Conservation (phyloP, 2,797 vertebrate species). For the Calcarius lapponicus region DNA sequence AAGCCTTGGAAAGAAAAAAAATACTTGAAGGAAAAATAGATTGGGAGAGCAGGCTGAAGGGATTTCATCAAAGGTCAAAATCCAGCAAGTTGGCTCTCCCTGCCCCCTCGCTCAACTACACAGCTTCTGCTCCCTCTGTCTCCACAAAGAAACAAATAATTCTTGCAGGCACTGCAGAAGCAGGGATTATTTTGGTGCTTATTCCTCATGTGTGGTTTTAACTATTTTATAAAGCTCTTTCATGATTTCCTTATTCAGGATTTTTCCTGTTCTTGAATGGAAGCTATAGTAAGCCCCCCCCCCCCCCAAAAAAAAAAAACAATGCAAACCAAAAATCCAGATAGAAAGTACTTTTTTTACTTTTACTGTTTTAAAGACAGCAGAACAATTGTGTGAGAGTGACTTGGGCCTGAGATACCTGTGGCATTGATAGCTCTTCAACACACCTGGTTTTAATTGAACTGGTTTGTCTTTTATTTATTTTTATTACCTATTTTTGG, state of each 20-base stretch:
- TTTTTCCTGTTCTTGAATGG: not conserved
- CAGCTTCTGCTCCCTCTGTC: not conserved
- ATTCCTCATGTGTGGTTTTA: not conserved
- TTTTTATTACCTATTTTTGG: conserved; percentile 18
- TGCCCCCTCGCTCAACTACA: accelerated
- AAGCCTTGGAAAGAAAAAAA: conserved; percentile 36
- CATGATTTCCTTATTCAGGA: not conserved
- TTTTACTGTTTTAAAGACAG: not conserved
- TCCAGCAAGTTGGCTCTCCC: not conserved
- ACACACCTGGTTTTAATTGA: not conserved
- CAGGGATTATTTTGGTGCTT: not conserved
- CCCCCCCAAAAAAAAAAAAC: not conserved
- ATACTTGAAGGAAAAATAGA: conserved; percentile 2
- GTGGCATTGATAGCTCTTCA: conserved; percentile 9
- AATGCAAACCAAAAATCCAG: not conserved
- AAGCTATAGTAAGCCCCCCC: not conserved
- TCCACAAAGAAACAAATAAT: not conserved
- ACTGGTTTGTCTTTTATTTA: conserved; percentile 3
- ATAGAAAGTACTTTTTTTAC: not conserved
- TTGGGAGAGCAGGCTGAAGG: not conserved
- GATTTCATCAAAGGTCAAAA: conserved; percentile 36
- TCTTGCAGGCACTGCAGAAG: not conserved
- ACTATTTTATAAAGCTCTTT: not conserved
- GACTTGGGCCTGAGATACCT: not conserved
- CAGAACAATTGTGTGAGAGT: not conserved